Conservation (phyloP, 1,140 invertebrate genomes). For the Listronotus oregonensis region DNA sequence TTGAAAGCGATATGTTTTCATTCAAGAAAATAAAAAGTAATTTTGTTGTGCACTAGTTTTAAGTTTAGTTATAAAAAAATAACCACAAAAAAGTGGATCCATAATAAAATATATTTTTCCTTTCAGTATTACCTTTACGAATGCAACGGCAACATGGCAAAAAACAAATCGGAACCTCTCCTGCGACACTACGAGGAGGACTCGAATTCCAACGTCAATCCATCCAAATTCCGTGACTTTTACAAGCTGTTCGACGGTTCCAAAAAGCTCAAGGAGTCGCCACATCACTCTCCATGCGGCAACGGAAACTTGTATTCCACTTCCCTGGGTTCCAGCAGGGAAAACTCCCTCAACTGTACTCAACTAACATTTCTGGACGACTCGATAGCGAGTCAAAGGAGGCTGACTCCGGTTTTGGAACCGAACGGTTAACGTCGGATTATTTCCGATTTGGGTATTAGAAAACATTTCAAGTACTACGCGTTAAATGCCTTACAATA, state of each 20-base stretch:
- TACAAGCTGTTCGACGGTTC: constrained; percentile 36
- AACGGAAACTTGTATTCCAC: background rate
- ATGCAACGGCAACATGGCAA: constrained; percentile 35
- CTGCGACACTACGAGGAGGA: constrained; percentile 43
- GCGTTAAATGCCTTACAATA: constrained; percentile 23
- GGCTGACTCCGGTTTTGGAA: constrained; percentile 41
- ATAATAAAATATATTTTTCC: background rate
- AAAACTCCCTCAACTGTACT: constrained; percentile 39
- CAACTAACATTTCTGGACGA: constrained; percentile 45
- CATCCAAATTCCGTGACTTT: constrained; percentile 41
- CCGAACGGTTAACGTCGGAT: constrained; percentile 46
- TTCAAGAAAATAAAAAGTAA: too few species aligned
- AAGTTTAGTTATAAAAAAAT: too few species aligned
- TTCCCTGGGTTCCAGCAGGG: constrained; percentile 20
- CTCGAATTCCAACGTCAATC: constrained; percentile 46
- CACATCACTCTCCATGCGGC: constrained; percentile 17
- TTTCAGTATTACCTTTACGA: constrained; percentile 43
- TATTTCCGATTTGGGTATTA: constrained; percentile 1
- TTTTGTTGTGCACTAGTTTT: too few species aligned
- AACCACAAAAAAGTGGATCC: too few species aligned
- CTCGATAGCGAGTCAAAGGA: constrained; percentile 36
- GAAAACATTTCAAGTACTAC: constrained; percentile 4
- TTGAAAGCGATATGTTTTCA: too few species aligned
- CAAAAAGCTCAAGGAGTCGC: constrained; percentile 22
- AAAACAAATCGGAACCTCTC: constrained; percentile 36